A percentile compares a stretch with the other conserved stretches of the same genome.
Evolutionary conservation across 2,113 vertebrate species (phyloP).

Genomic region (Isichthys henryi): DNA sequence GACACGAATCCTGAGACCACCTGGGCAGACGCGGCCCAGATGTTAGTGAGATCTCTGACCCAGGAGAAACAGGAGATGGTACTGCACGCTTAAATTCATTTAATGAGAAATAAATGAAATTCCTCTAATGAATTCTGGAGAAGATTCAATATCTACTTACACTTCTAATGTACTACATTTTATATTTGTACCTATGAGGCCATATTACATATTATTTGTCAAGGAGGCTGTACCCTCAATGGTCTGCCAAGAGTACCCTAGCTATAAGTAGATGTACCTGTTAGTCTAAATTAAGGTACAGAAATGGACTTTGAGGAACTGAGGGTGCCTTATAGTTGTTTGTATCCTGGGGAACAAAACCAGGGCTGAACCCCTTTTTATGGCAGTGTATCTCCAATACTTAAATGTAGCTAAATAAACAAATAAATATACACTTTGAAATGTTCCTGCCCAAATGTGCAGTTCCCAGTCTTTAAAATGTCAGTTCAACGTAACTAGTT

Average conservation of each 20-base stretch:
- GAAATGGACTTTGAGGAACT: neutral
- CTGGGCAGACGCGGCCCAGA: constrained; percentile 45
- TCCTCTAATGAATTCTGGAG: neutral
- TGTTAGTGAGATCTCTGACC: neutral
- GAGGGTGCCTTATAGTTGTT: neutral
- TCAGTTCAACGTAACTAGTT: neutral
- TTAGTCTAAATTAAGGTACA: neutral
- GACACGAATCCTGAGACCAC: constrained; percentile 86
- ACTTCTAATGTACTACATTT: neutral
- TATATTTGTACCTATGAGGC: neutral
- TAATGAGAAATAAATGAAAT: neutral
- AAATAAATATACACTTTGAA: neutral
- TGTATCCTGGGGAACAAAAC: neutral
- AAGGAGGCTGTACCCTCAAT: neutral
- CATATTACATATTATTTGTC: neutral
- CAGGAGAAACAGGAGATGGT: neutral
- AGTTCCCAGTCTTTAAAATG: neutral
- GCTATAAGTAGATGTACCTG: neutral
- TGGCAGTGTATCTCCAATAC: neutral
- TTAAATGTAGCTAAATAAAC: neutral
- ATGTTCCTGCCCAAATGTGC: neutral
- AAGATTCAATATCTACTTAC: neutral
- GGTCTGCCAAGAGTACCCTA: neutral
- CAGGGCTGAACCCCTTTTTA: neutral
- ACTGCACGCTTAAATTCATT: neutral